These are phyloP conservation scores for Hirtodrosophila alboralis DNA, from an alignment of 2,888 invertebrate species.

Conservation along the genomic window DNA sequence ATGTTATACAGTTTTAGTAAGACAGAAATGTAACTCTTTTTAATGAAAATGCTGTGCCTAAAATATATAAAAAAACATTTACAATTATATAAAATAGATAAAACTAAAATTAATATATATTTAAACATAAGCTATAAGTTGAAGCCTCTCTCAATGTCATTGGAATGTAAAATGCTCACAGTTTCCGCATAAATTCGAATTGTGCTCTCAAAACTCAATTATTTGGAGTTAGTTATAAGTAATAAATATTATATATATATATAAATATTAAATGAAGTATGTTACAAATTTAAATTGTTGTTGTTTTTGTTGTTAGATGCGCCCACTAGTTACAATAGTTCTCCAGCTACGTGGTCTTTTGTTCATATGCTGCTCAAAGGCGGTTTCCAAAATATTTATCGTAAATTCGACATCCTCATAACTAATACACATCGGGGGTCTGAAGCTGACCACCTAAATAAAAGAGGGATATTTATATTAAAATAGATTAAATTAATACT, in stretches of 20 bases:
- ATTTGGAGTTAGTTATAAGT: conserved; percentile 26
- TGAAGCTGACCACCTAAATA: conserved; percentile 92
- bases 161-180: conserved; percentile 46
- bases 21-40: conserved; percentile 17
- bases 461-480: neutral
- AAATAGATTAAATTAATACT: neutral
- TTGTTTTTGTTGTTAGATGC: neutral
- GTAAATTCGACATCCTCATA: conserved; percentile 92
- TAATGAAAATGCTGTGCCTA: conserved; percentile 71
- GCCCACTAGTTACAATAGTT: conserved; percentile 20
- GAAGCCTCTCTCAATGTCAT: conserved; percentile 45
- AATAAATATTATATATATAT: conserved; percentile 44
- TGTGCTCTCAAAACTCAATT: conserved; percentile 35
- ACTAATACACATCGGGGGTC: conserved; percentile 97
- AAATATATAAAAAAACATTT: conserved; percentile 30
- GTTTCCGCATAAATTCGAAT: conserved; percentile 35
- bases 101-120: conserved; percentile 2
- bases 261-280: neutral
- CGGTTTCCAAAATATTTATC: conserved; percentile 85
- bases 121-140: conserved; percentile 14
- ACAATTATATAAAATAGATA: conserved; percentile 22
- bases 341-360: conserved; percentile 81
- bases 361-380: conserved; percentile 68
- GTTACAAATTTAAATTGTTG: too few species aligned
- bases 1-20: conserved; percentile 10